Evolutionary conservation across 2,113 vertebrate species (phyloP).

Genomic region (Gadus chalcogrammus): DNA sequence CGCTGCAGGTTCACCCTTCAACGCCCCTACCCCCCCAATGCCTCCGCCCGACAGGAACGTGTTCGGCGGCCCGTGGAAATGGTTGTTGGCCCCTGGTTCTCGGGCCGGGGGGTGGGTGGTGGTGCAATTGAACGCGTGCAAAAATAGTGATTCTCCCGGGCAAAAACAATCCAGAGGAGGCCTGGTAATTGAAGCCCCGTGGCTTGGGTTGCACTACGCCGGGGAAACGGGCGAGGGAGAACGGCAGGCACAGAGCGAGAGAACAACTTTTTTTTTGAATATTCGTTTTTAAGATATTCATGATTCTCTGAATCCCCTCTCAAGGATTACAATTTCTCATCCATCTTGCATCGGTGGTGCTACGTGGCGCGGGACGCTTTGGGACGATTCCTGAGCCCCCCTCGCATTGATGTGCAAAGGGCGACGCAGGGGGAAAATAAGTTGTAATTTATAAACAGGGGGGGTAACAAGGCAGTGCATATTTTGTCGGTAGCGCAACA

Average conservation of each 20-base stretch:
- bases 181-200: slow-evolving; percentile 16
- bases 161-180: slow-evolving; percentile 50
- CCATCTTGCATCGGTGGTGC: slow-evolving; percentile 52
- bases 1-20: slow-evolving; percentile 22
- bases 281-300: slow-evolving; percentile 70
- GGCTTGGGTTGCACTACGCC: too few relatives aligned
- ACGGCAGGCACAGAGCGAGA: slow-evolving; percentile 12
- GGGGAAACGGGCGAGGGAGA: too few relatives aligned
- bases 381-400: slow-evolving; percentile 47
- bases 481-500: slow-evolving; percentile 44
- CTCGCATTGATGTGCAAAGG: slow-evolving; percentile 57
- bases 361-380: slow-evolving; percentile 28
- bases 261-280: slow-evolving; percentile 23
- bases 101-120: slow-evolving; percentile 18
- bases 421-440: slow-evolving; percentile 34
- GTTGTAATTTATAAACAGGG: slow-evolving; percentile 59
- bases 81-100: slow-evolving; percentile 15
- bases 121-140: slow-evolving; percentile 34
- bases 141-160: slow-evolving; percentile 48
- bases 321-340: slow-evolving; percentile 71
- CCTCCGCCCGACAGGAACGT: slow-evolving; percentile 21
- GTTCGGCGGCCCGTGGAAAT: slow-evolving; percentile 5
- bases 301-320: slow-evolving; percentile 68
- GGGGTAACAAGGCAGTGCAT: slow-evolving; percentile 69
- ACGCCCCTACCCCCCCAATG: slow-evolving; percentile 2